Conservation (phyloP, 2,113 vertebrate genomes). For the Polyodon spathula region DNA sequence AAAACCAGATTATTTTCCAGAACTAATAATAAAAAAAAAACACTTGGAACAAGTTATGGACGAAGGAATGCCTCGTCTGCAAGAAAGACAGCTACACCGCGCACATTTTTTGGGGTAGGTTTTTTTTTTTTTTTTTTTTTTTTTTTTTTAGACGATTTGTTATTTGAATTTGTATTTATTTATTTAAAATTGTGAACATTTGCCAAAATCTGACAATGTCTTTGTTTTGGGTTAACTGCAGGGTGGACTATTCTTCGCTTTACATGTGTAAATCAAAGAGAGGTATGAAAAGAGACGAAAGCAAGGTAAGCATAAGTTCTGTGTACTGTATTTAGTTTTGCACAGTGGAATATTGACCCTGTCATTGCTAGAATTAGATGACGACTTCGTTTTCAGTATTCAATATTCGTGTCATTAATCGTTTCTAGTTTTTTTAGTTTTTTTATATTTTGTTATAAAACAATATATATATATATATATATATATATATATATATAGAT, state of each 20-base stretch:
- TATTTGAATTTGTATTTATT: neutral
- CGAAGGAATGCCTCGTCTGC: constrained; percentile 79
- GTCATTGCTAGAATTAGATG: no score
- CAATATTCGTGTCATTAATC: no score
- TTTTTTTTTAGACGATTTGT: neutral
- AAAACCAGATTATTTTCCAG: constrained; percentile 22
- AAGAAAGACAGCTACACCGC: constrained; percentile 78
- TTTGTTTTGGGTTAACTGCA: constrained; percentile 26
- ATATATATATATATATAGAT: no score
- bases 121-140: neutral
- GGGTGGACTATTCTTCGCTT: constrained; percentile 83
- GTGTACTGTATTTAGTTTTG: no score
- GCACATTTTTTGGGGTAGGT: constrained; percentile 72
- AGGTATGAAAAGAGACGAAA: constrained; percentile 88
- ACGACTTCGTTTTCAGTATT: no score
- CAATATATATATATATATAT: no score
- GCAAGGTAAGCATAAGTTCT: constrained; percentile 64
- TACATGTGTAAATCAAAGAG: constrained; percentile 94
- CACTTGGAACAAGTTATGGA: constrained; percentile 49
- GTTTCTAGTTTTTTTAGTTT: no score
- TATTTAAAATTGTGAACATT: no score
- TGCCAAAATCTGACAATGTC: neutral
- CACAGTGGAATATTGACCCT: no score
- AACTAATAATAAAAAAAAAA: constrained; percentile 30
- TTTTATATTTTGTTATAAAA: no score